Evolutionary conservation across 2,888 invertebrate species (phyloP).

Genomic region (Andrena trimmerana): DNA sequence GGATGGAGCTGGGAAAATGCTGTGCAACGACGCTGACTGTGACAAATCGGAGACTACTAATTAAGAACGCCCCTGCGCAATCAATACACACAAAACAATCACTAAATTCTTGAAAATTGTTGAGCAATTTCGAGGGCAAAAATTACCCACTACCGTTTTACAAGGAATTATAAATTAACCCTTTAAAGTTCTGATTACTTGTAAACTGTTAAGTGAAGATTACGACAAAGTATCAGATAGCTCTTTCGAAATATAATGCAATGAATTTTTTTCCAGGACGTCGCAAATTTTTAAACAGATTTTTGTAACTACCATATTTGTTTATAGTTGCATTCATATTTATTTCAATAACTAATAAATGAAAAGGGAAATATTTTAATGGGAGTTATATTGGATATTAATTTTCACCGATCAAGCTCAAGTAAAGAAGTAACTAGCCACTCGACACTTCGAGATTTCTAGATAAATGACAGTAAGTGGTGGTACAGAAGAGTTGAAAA

Average conservation of each 20-base stretch:
- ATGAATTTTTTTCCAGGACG: neutral
- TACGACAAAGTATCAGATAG: neutral
- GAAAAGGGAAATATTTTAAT: neutral
- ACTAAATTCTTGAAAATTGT: too few relatives aligned
- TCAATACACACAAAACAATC: neutral
- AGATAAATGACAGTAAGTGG: neutral
- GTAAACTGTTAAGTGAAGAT: neutral
- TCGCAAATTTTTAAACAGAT: neutral
- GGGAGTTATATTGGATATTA: neutral
- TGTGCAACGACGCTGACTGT: neutral
- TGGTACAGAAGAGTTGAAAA: neutral
- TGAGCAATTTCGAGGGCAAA: too few relatives aligned
- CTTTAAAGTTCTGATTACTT: too few relatives aligned
- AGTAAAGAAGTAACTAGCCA: too few relatives aligned
- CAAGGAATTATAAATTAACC: too few relatives aligned
- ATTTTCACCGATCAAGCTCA: neutral
- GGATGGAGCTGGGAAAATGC: neutral
- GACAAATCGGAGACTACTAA: neutral
- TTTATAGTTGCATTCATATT: neutral
- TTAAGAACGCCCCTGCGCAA: neutral
- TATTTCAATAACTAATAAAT: neutral
- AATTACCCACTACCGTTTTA: too few relatives aligned
- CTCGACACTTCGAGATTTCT: neutral
- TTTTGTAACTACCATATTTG: neutral
- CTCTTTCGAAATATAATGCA: neutral